These are phyloP conservation scores for Anoplolepis gracilipes DNA, from an alignment of 1,140 invertebrate species.

Conservation along the genomic window DNA sequence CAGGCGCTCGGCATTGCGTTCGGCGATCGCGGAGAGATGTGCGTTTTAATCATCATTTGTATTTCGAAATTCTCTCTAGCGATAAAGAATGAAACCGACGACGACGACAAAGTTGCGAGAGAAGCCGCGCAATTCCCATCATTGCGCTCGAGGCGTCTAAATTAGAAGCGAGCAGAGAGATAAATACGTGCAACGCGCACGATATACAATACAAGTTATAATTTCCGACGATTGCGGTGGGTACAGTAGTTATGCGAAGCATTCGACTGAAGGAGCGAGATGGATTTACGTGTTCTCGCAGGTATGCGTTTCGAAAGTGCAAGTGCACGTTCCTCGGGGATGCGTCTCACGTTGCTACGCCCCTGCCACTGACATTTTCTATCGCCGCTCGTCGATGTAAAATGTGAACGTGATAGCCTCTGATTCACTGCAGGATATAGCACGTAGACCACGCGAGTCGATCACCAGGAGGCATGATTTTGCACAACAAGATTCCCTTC, in stretches of 20 bases:
- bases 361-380: constrained; percentile 73
- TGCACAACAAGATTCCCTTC: neutral
- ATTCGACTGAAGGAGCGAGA: constrained; percentile 25
- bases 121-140: constrained; percentile 2
- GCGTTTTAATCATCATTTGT: neutral
- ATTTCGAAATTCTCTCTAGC: neutral
- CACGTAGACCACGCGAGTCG: constrained; percentile 7
- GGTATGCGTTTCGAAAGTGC: constrained; percentile 75
- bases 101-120: constrained; percentile 22
- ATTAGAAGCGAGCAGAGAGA: constrained; percentile 17
- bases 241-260: constrained; percentile 27
- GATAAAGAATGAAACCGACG: neutral
- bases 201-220: constrained; percentile 36
- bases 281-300: constrained; percentile 64
- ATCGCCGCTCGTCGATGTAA: constrained; percentile 26
- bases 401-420: constrained; percentile 35
- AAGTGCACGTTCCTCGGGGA: constrained; percentile 71
- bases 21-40: neutral
- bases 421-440: constrained; percentile 34
- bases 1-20: neutral
- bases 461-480: neutral
- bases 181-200: neutral
- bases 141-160: constrained; percentile 2
- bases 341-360: constrained; percentile 73
- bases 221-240: constrained; percentile 48